Evolutionary conservation across 2,113 vertebrate species (phyloP), one percentile per base, ranked within the genome.

Genomic region (Cygnus atratus): DNA sequence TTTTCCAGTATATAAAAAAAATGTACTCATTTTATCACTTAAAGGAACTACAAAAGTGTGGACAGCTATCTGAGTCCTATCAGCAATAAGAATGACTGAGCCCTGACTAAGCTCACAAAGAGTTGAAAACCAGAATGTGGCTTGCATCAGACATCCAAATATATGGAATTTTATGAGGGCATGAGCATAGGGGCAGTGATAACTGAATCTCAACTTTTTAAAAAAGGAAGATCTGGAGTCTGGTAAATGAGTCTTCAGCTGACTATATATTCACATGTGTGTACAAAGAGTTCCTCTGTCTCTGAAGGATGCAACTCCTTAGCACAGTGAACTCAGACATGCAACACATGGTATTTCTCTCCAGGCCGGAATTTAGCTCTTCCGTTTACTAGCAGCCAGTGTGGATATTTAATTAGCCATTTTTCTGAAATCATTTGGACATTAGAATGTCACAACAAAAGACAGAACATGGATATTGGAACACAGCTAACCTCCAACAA

Each of bases 221-320:
- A 67, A 71, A 77, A 55, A 68, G 8, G 9, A 78, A 75, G 35
- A 75, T 24, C 21, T 59, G 39, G 11, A 44, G 10, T 54, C 16
- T 52, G 33, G 43, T 55, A 84, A 88, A 79, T 13, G 3, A 43
- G 11, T 61, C 20, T 82, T 75, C 37, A 55, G 8, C 46, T 71
- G 24, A 50, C 33, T 1, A 0, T n/a, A 24, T 13, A 17, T 8
- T 44, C 7, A 41, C 10, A 29, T 0, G 0, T 19, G 8, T 13
- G 17, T 39, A 37, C 25, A 66, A 16, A 58, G 10, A 3, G 2
- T 13, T 84, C 13, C 29, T 86, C 33, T 35, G n/a, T 37, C 22
- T 17, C 29, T 43, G n/a, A 10, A 63, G 31, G 37, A 74, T 13
- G 9, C 7, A 16, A 8, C 3, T 75, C 13, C 39, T 48, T 26